Conservation (phyloP, 2,888 invertebrate species). For the Andrena praecox region DNA sequence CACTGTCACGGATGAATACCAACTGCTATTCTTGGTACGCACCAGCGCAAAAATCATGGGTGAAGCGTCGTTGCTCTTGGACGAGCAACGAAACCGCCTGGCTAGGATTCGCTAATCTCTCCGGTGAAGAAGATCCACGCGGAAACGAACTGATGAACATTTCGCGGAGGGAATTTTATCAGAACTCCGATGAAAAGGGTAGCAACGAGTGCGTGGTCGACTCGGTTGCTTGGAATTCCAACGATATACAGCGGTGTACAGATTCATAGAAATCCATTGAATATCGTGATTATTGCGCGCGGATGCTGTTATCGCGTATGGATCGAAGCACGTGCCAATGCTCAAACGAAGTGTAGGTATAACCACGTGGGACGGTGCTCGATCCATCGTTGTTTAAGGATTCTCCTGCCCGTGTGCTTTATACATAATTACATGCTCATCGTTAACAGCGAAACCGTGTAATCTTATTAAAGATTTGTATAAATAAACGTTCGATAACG, state of each 20-base stretch:
- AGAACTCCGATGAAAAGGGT: background rate
- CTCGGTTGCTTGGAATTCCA: slow-evolving; percentile 1
- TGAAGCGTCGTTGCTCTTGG: slow-evolving; percentile 88
- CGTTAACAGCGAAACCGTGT: background rate
- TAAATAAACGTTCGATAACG: slow-evolving; percentile 39
- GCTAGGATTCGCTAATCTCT: slow-evolving; percentile 40
- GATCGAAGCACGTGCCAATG: slow-evolving; percentile 59
- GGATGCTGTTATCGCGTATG: slow-evolving; percentile 6
- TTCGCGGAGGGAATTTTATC: background rate
- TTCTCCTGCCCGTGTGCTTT: slow-evolving; percentile 10
- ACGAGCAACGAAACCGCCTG: slow-evolving; percentile 81
- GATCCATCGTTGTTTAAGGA: slow-evolving; percentile 11
- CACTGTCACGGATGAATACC: slow-evolving; percentile 92
- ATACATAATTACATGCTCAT: slow-evolving; percentile 24
- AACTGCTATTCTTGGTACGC: slow-evolving; percentile 93
- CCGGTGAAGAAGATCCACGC: background rate
- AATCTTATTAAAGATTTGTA: slow-evolving; percentile 50
- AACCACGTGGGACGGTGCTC: slow-evolving; percentile 23
- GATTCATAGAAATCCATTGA: slow-evolving; percentile 12
- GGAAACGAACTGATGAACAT: background rate
- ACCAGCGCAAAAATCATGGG: slow-evolving; percentile 94
- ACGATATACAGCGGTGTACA: slow-evolving; percentile 13
- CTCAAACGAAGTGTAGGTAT: slow-evolving; percentile 40
- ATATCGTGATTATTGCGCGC: background rate
- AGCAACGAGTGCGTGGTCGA: background rate